These are phyloP conservation scores for Arvicanthis niloticus DNA, from an alignment of 2,113 vertebrate genomes.

Conservation along the genomic window DNA sequence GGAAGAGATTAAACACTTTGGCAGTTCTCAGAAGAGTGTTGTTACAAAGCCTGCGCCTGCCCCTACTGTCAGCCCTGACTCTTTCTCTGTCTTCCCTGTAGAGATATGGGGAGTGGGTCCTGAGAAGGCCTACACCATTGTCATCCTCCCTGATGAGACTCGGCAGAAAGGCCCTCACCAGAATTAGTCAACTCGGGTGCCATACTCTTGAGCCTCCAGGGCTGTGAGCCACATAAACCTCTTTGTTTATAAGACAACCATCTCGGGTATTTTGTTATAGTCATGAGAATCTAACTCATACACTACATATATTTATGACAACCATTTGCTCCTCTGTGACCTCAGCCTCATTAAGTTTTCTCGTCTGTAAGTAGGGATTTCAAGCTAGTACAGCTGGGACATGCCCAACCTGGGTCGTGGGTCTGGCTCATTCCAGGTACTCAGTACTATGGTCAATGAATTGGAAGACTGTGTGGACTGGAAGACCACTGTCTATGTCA, in stretches of 20 bases:
- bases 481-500: background rate
- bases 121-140: no score
- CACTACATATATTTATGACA: background rate
- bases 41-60: background rate
- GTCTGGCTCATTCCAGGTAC: fast-evolving
- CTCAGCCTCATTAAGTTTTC: background rate
- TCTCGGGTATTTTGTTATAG: background rate
- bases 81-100: background rate
- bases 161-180: background rate
- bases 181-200: no score
- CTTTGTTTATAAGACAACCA: background rate
- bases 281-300: background rate
- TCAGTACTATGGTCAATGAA: background rate
- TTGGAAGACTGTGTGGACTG: background rate
- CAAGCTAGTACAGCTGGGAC: background rate
- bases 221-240: background rate
- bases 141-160: background rate
- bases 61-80: no score
- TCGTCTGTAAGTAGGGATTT: background rate
- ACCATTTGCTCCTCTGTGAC: background rate
- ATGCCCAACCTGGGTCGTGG: no score
- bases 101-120: no score
- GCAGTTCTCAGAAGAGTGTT: background rate
- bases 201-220: background rate
- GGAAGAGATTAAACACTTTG: background rate